Base-by-base conservation (phyloP, 1,140 invertebrate genomes). In the Scaptomyza hsui region DNA sequence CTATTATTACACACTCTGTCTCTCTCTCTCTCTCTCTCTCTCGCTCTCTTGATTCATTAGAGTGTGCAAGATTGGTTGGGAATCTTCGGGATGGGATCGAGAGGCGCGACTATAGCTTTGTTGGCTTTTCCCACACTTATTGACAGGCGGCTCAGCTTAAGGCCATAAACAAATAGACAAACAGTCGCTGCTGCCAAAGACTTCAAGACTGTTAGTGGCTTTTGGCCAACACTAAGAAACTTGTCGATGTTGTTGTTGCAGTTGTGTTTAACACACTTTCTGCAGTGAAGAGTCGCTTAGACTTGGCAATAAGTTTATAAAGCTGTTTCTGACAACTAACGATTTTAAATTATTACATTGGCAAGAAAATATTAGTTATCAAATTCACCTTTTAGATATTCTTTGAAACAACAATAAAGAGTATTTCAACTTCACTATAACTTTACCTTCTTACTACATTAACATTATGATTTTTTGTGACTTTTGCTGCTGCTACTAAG, bases 41-140 rank as follows among this genome's bases (percentile, higher is more conserved):
- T 56, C 52, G 16, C 9, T 44, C 35, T 12, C 26, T 42, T 32
- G 4, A 35, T 41, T 60, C 21, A 18, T 47, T 57, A 29, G 45
- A 59, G 53, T 42, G 62, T 48, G 53, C 32, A 53, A 67, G 26
- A 29, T 29, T 60, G 55, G 45, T 52, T 60, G 45, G 47, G 41
- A 21, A 70, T 70, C 49, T 62, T 51, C 48, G 51, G 64, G 51
- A 29, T 9, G 26, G 48, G 48, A 53, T 44, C 65, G 59, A 29
- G 41, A 62, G 53, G 63, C 65, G 44, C 67, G 24, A 44, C 39
- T 35, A 29, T 29, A 67, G 49, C 56, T 85, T 86, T 85, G 81
- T 85, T 85, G 74, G 81, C 81, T 85, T 85, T 85, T 85, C 81
- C 82, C 81, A 85, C 81, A 85, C 73, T 62, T 85, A 85, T 86